Evolutionary conservation across 1,140 invertebrate species (phyloP).

Genomic region (Parasteatoda tepidariorum): DNA sequence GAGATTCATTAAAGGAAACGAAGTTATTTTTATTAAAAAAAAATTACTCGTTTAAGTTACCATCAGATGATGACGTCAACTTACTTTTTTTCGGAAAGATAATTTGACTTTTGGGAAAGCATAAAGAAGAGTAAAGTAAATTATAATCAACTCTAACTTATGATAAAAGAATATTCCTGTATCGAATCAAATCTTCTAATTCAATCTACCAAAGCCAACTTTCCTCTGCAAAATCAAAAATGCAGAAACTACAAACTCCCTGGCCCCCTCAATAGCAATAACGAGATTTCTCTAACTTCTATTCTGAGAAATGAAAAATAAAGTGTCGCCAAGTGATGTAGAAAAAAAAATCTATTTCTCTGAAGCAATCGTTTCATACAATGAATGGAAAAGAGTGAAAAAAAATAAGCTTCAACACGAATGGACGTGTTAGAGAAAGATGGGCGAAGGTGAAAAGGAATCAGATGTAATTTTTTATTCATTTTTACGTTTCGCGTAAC

Average conservation of each 20-base stretch:
- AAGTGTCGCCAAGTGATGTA: neutral
- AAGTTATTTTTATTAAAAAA: no score
- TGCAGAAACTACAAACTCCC: neutral
- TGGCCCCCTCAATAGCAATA: neutral
- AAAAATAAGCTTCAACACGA: neutral
- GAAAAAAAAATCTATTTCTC: constrained; percentile 3
- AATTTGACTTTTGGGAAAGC: no score
- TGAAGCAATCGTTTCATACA: neutral
- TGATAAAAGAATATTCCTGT: no score
- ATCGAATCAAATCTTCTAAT: no score
- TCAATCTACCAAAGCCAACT: neutral
- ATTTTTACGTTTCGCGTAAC: neutral
- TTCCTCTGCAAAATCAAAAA: neutral
- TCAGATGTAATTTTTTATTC: constrained; percentile 22
- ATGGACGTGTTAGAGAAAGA: neutral
- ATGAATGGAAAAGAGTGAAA: neutral
- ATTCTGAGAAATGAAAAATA: neutral
- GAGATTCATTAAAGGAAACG: no score
- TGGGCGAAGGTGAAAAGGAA: neutral
- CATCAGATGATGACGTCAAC: no score
- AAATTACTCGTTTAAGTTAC: no score
- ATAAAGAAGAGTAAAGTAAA: no score
- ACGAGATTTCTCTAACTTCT: neutral
- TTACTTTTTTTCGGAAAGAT: no score
- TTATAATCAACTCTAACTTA: no score